Evolutionary conservation across 2,113 vertebrate genomes (phyloP), one percentile per base, ranked within the genome.

Genomic region (Gobio gobio): DNA sequence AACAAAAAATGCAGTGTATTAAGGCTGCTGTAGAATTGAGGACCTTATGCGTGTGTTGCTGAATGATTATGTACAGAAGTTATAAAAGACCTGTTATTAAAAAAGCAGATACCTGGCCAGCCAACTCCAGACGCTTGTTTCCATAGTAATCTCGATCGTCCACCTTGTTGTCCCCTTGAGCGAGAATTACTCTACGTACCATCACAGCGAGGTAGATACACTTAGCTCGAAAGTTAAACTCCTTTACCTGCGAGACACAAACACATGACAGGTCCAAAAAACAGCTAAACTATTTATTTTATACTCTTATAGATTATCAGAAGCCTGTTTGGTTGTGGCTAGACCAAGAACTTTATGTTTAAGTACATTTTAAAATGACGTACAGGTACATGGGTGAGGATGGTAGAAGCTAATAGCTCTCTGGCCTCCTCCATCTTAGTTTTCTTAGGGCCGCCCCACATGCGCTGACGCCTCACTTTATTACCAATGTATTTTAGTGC

Each of bases 361-460:
- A 26, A 54, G 47, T 51, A 54, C 0, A 43, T 61, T 43, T 14
- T 14, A 20, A 47, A 66, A 22, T 51, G 77, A 93, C 96, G 83
- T 93, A 97, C 98, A 0, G 97, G 97, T 2, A 99, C 98, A 0
- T 99, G 98, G 29, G 98, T 97, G 85, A 99, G 95, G 84, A 99
- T 97, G 24, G 98, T 98, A 3, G 97, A 97, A 1, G 98, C 98
- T 58, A 99, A 87, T 20, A 99, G 95, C 90, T 99, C 98, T 92
- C 98, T 94, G 79, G 98, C 98, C 89, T 99, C 98, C 91, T 99
- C 98, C 96, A 99, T 98, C 91, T 98, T 99, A 45, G 98, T 98
- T 90, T 99, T 99, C 93, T 99, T 99, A 18, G 97, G 98, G 59
- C 98, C 97, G 73, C 98, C 98, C 98, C 98, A 99, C 96, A 99